Conservation (phyloP, 2,113 vertebrate species). For the Vulpes vulpes region DNA sequence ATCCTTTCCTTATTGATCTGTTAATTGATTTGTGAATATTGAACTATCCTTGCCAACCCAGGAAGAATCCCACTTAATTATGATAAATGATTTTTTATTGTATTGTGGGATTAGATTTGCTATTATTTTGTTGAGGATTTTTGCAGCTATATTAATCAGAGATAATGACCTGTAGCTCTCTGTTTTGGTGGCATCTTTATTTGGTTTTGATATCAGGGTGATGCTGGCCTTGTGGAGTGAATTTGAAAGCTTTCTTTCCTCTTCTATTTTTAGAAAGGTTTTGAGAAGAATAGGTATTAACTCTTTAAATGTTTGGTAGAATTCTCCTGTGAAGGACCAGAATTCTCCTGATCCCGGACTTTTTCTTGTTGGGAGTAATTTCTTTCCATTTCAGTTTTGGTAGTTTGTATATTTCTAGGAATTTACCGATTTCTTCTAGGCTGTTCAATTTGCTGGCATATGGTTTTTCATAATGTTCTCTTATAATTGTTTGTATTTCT, state of each 20-base stretch:
- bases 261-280: background rate
- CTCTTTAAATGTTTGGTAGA: background rate
- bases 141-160: background rate
- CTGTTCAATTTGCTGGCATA: background rate
- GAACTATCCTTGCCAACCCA: background rate
- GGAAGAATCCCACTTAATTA: background rate
- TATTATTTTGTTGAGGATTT: background rate
- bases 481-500: background rate
- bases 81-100: background rate
- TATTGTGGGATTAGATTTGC: background rate
- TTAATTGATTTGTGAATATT: background rate
- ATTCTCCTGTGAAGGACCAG: background rate
- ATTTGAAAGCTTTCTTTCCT: background rate
- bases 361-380: background rate
- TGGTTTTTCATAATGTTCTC: background rate
- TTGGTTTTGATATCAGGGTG: background rate
- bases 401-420: background rate
- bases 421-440: background rate
- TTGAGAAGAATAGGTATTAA: background rate
- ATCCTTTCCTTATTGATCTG: background rate
- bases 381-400: background rate
- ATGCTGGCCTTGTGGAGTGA: background rate
- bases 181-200: background rate
- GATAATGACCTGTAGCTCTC: background rate
- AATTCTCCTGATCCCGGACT: background rate